Percentiles rank a stretch among this genome's conserved stretches.
These are phyloP conservation scores for Hofmannophila pseudospretella DNA, from an alignment of 2,888 invertebrate species.

Conservation along the genomic window DNA sequence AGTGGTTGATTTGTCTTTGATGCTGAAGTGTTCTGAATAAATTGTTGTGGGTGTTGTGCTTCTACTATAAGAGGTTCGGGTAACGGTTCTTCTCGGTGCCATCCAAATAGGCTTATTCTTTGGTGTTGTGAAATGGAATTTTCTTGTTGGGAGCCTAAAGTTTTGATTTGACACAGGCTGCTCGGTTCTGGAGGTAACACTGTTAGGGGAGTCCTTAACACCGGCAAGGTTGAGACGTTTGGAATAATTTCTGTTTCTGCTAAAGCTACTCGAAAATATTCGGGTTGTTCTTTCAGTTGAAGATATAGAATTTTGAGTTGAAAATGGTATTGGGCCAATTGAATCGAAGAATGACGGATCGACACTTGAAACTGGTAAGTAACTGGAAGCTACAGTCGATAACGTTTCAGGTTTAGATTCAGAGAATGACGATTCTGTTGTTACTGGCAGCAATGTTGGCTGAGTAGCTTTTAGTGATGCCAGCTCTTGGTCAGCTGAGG, in stretches of 20 bases:
- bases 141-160: conserved; percentile 42
- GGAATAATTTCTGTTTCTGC: conserved; percentile 55
- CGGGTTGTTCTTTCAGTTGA: conserved; percentile 33
- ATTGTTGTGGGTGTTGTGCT: conserved; percentile 53
- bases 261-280: conserved; percentile 38
- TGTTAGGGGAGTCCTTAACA: conserved; percentile 57
- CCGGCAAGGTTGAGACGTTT: conserved; percentile 56
- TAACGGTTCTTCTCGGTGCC: conserved; percentile 54
- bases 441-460: conserved; percentile 25
- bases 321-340: conserved; percentile 22
- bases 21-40: conserved; percentile 63
- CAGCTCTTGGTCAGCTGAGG: conserved; percentile 45
- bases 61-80: conserved; percentile 32
- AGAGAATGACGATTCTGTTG: conserved; percentile 24
- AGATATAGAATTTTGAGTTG: conserved; percentile 43
- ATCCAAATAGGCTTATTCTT: conserved; percentile 63
- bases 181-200: conserved; percentile 49
- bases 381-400: conserved; percentile 35
- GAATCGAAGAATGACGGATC: conserved; percentile 32
- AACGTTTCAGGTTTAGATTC: conserved; percentile 26
- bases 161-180: conserved; percentile 27
- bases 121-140: conserved; percentile 61
- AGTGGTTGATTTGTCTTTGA: conserved; percentile 46
- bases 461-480: conserved; percentile 38
- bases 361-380: conserved; percentile 33